Conservation (phyloP, 2,888 invertebrate species). For the Nephrotoma guestfalica region DNA sequence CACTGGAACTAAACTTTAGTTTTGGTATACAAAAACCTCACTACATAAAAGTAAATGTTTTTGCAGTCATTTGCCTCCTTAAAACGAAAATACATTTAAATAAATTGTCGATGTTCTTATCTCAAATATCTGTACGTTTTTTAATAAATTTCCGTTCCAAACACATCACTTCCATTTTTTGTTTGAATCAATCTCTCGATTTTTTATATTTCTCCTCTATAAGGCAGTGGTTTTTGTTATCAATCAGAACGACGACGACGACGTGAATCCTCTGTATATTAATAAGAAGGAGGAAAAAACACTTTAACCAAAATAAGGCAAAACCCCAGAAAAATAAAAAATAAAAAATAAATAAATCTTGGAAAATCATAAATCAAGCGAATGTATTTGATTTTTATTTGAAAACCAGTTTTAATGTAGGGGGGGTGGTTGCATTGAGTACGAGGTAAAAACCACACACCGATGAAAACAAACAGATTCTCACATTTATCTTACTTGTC, state of each 20-base stretch:
- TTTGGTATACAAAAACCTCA: too few species aligned
- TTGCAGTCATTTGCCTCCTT: too few species aligned
- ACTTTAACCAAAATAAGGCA: not conserved
- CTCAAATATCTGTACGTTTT: too few species aligned
- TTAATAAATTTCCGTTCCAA: not conserved
- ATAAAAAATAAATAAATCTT: not conserved
- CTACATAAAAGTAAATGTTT: too few species aligned
- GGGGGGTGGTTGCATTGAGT: not conserved
- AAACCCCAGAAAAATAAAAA: not conserved
- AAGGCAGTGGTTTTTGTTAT: not conserved
- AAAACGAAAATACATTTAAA: too few species aligned
- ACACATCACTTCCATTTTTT: not conserved
- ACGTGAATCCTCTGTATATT: not conserved
- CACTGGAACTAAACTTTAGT: too few species aligned
- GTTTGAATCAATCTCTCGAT: not conserved
- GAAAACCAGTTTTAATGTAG: not conserved
- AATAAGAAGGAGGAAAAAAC: not conserved
- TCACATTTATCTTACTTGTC: not conserved
- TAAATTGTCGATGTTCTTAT: too few species aligned
- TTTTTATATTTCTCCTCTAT: not conserved
- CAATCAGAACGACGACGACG: not conserved
- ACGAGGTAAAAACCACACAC: not conserved
- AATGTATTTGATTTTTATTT: not conserved
- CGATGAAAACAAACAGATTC: not conserved
- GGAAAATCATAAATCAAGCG: not conserved